A percentile compares a stretch with the other conserved stretches of the same genome.
Evolutionary conservation across 2,797 vertebrate species (phyloP).

Genomic region (Odontamblyopus lacepedii): DNA sequence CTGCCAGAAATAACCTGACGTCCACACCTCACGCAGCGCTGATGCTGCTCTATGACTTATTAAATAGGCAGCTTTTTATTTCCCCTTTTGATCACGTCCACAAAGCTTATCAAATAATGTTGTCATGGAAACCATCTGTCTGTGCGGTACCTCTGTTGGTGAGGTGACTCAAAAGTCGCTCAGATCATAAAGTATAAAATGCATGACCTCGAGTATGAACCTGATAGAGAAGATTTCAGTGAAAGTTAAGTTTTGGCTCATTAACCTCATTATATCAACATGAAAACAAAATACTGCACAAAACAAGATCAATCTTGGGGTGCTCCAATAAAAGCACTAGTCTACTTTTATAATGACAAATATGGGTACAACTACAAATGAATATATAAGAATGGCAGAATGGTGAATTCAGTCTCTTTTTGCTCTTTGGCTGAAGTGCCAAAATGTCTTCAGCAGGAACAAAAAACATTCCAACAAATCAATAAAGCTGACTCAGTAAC

Average conservation of each 20-base stretch:
- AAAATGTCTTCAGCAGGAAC: too few relatives aligned
- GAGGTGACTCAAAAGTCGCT: conserved; percentile 51
- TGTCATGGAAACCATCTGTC: conserved; percentile 70
- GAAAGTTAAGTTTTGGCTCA: neutral
- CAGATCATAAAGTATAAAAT: conserved; percentile 29
- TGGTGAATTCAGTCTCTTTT: too few relatives aligned
- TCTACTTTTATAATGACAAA: conserved; percentile 5
- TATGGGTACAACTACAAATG: too few relatives aligned
- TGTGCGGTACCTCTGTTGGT: conserved; percentile 52
- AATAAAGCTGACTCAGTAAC: too few relatives aligned
- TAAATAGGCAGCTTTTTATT: conserved; percentile 55
- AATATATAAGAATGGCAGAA: too few relatives aligned
- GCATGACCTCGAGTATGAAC: conserved; percentile 20
- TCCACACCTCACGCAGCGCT: conserved; percentile 40
- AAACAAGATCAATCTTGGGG: neutral
- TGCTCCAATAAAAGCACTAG: neutral
- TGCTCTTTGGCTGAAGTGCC: too few relatives aligned
- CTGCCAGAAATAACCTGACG: conserved; percentile 24
- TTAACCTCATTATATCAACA: conserved; percentile 2
- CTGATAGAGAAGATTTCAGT: neutral
- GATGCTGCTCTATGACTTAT: conserved; percentile 53
- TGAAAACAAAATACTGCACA: neutral
- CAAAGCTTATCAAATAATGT: conserved; percentile 63
- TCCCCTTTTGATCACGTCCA: conserved; percentile 57
- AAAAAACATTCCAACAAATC: too few relatives aligned